These are phyloP conservation scores for Tachina lurida DNA, from an alignment of 2,888 invertebrate species.

Conservation along the genomic window DNA sequence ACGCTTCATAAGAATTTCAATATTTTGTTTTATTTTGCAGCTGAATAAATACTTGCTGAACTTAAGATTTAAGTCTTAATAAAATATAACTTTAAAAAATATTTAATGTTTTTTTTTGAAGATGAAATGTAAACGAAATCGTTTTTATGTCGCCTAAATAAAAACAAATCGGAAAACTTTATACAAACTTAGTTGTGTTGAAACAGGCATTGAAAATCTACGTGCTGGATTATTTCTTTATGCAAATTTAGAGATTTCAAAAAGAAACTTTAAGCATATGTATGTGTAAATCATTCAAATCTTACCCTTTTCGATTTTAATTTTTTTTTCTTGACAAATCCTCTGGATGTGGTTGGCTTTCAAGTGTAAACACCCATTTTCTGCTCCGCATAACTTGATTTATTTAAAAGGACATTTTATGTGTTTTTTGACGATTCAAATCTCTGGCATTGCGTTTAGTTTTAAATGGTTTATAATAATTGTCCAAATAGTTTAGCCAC, in stretches of 20 bases:
- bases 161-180: not conserved
- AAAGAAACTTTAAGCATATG: not conserved
- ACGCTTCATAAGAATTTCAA: constrained; percentile 3
- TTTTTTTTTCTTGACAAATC: no score
- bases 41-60: not conserved
- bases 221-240: not conserved
- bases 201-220: not conserved
- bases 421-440: not conserved
- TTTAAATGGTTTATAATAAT: constrained; percentile 30
- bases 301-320: not conserved
- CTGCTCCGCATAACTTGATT: not conserved
- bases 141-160: not conserved
- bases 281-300: not conserved
- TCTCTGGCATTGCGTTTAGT: constrained; percentile 27
- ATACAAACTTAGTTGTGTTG: not conserved
- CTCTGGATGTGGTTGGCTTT: no score
- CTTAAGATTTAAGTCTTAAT: not conserved
- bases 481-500: constrained; percentile 28
- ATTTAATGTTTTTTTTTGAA: not conserved
- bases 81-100: not conserved
- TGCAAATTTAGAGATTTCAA: not conserved
- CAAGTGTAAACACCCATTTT: no score
- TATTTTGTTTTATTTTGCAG: not conserved
- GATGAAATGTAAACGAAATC: not conserved
- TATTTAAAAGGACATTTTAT: not conserved